Conservation (phyloP, 1,140 invertebrate species). For the Bombus waltoni region DNA sequence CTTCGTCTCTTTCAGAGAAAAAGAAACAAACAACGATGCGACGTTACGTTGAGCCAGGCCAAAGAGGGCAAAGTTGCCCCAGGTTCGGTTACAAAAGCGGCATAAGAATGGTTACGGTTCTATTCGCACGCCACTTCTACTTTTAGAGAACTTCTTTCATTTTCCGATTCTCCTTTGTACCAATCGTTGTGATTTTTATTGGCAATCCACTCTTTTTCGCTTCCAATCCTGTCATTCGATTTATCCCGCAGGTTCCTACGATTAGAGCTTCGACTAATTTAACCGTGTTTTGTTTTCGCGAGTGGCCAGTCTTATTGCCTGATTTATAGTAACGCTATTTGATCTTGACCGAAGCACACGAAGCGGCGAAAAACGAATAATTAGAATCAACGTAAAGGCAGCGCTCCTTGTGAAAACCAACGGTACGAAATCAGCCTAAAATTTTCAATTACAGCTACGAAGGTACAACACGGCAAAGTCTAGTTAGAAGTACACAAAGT, state of each 20-base stretch:
- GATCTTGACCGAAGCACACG: too few species aligned
- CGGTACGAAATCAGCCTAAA: too few species aligned
- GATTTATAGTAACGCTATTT: too few species aligned
- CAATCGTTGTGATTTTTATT: background rate
- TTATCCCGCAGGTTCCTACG: background rate
- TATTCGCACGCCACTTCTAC: background rate
- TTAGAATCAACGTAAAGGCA: too few species aligned
- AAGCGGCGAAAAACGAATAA: too few species aligned
- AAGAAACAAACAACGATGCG: background rate
- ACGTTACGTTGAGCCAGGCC: conserved; percentile 14
- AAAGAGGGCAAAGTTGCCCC: background rate
- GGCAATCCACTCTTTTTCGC: background rate
- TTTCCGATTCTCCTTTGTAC: background rate
- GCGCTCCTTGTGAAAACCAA: too few species aligned
- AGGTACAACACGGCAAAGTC: too few species aligned
- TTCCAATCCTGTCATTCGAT: background rate
- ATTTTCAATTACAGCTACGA: too few species aligned
- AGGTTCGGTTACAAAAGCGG: background rate
- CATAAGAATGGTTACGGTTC: background rate
- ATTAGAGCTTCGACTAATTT: background rate
- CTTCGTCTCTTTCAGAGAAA: background rate
- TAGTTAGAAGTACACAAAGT: too few species aligned
- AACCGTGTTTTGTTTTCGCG: background rate
- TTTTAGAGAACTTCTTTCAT: background rate
- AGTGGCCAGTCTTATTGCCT: too few species aligned